Base-by-base conservation (phyloP, 2,113 vertebrate genomes). In the Saimiri boliviensis region DNA sequence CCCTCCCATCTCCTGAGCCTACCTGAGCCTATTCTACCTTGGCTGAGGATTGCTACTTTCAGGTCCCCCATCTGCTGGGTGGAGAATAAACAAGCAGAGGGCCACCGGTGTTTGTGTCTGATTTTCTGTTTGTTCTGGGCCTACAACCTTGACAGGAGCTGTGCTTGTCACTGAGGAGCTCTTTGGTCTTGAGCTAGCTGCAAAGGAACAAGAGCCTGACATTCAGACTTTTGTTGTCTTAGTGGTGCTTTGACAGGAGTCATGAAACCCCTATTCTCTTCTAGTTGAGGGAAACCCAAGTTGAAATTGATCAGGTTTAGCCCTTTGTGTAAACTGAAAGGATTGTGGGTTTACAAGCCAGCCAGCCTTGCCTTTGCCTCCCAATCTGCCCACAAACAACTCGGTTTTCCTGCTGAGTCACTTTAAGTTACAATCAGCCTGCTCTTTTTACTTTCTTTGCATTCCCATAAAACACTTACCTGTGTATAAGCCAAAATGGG, bases 391-490 rank as follows among this genome's bases (percentile, higher is more conserved):
- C 86, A 95, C 71, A 79, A 54, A 81, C 76, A 89, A 20, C 54
- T 81, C 52, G 80, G 45, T 94, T 96, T 92, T 87, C 86, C 73
- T 94, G 71, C 84, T 58, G 82, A 95, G 86, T 96, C 86, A 80
- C 40, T 93, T 76, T 23, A 47, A 94, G 79, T 90, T 96, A 85
- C 14, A 97, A 6, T 77, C 90, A 82, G 93, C 20, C 89, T 97
- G 90, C 68, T 96, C 58, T 83, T 94, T 93, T 88, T 90, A 45
- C 91, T 96, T 93, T 97, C 83, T 96, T 93, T 93, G 92, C 74
- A 85, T 94, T 87, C 71, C 92, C 84, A 95, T 71, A 97, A 81
- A 97, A 71, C 49, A 88, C 40, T 54, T 54, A 74, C 74, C 20
- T 86, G 6, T 89, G n/a, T 93, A 58, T 83, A 89, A 97, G 87